Conservation (phyloP, 2,888 invertebrate genomes). For the Apotomis capreana region DNA sequence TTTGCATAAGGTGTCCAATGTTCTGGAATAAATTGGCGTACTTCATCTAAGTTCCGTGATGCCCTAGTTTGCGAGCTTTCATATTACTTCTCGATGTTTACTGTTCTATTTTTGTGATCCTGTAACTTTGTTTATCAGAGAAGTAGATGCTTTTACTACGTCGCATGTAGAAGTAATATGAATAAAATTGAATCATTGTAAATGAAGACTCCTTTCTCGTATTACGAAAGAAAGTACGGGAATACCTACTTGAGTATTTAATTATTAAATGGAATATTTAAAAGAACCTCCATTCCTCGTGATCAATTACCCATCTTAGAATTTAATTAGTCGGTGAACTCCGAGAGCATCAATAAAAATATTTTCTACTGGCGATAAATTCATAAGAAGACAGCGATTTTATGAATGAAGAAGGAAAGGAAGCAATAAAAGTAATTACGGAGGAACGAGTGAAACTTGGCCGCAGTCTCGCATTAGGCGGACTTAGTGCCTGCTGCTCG, state of each 20-base stretch:
- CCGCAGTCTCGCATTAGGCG: slow-evolving; percentile 64
- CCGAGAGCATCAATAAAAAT: slow-evolving; percentile 41
- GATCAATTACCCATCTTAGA: slow-evolving; percentile 37
- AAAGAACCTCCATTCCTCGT: slow-evolving; percentile 6
- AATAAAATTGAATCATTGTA: too few relatives aligned
- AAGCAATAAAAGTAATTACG: slow-evolving; percentile 72
- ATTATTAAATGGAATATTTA: not conserved
- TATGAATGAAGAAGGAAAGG: slow-evolving; percentile 64
- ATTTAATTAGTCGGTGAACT: slow-evolving; percentile 38
- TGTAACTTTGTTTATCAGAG: slow-evolving; percentile 17
- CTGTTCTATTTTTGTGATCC: slow-evolving; percentile 26
- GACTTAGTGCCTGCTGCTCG: slow-evolving; percentile 66
- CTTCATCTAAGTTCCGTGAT: slow-evolving; percentile 29
- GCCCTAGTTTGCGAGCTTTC: slow-evolving; percentile 27
- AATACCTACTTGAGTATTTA: not conserved
- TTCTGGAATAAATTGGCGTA: slow-evolving; percentile 38
- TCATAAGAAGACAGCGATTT: slow-evolving; percentile 56
- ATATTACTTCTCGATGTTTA: slow-evolving; percentile 27
- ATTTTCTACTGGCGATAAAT: slow-evolving; percentile 43
- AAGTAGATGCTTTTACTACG: not conserved
- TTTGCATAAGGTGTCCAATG: slow-evolving; percentile 59
- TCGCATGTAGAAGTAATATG: too few relatives aligned
- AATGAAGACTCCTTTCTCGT: too few relatives aligned
- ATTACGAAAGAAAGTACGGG: not conserved
- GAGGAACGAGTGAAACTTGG: slow-evolving; percentile 68